A percentile compares a stretch with the other conserved stretches of the same genome.
These are phyloP conservation scores for Hemithea aestivaria DNA, from an alignment of 2,888 invertebrate genomes.

Conservation along the genomic window DNA sequence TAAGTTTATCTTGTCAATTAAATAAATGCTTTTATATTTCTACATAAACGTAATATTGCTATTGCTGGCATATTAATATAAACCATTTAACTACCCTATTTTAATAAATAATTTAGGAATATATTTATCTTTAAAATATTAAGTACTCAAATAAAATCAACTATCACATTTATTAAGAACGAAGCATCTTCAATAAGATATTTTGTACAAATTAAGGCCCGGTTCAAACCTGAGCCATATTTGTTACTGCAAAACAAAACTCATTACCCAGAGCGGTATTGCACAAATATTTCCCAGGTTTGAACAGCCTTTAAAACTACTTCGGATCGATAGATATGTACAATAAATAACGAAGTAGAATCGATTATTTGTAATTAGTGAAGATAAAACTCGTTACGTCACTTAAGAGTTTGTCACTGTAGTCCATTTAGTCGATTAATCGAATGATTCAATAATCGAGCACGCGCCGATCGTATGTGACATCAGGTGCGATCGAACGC, in stretches of 20 bases:
- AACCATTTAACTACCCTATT: constrained; percentile 31
- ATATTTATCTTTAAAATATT: constrained; percentile 70
- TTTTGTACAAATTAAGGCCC: constrained; percentile 45
- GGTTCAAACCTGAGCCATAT: no score
- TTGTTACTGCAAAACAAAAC: no score
- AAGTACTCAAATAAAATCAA: constrained; percentile 76
- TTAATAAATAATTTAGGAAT: constrained; percentile 75
- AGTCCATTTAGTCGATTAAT: constrained; percentile 30
- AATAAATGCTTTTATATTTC: not conserved
- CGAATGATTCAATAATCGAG: constrained; percentile 56
- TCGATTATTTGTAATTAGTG: constrained; percentile 39
- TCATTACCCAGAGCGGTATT: no score
- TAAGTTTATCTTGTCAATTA: not conserved
- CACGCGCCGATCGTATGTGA: constrained; percentile 61
- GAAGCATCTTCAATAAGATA: constrained; percentile 60
- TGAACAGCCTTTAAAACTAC: no score
- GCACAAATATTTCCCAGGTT: no score
- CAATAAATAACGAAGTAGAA: constrained; percentile 50
- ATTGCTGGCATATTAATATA: constrained; percentile 2
- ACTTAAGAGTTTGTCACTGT: constrained; percentile 36
- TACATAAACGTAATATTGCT: not conserved
- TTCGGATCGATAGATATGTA: constrained; percentile 23
- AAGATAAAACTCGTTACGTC: constrained; percentile 53
- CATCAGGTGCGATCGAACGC: constrained; percentile 55
- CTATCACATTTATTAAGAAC: constrained; percentile 78